Base-by-base conservation (phyloP, 2,797 vertebrate genomes). In the Pseudomugil tenellus region DNA sequence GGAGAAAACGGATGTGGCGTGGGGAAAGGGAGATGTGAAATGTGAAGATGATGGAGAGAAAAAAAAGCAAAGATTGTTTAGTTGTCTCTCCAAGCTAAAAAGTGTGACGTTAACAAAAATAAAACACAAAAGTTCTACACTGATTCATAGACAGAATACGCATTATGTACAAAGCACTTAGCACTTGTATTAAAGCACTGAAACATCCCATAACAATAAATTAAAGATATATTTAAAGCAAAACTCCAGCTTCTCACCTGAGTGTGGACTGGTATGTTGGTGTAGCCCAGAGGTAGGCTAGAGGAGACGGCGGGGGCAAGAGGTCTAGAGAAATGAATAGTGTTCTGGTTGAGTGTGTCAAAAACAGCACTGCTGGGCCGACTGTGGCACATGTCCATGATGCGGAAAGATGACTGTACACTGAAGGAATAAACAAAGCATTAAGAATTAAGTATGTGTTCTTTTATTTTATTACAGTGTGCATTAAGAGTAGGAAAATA, bases 331-430 rank as follows among this genome's bases (percentile, higher is more conserved):
- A 97, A 94, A 72, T 95, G 94, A 60, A 95, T 91, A 88, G 96
- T 98, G 95, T 96, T 98, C 91, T 96, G 95, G 92, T 97, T 98
- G 77, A 93, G 90, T 59, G 92, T 84, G 51, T 99, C 96, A 49
- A 95, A 96, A 4, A 93, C 74, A 1, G 89, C 63, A 28, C 46
- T 83, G 91, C 91, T 94, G 70, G 94, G 92, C 66, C 96, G 93
- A 67, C 89, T 93, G 88, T 97, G 96, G 91, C 97, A 98, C 91
- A 96, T 87, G 90, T 99, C 98, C 96, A 98, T 98, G 90, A 99
- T 96, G 86, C 96, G 97, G 92, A 99, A 99, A 93, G 96, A 98
- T 8, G 97, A 98, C 92, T 98, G 98, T 58, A 98, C 97, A 70
- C 97, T 99, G 65, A 16, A 21, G 32, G 58, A 16, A 12, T 19